Conservation (phyloP, 2,888 invertebrate genomes). For the Crematogaster levior region DNA sequence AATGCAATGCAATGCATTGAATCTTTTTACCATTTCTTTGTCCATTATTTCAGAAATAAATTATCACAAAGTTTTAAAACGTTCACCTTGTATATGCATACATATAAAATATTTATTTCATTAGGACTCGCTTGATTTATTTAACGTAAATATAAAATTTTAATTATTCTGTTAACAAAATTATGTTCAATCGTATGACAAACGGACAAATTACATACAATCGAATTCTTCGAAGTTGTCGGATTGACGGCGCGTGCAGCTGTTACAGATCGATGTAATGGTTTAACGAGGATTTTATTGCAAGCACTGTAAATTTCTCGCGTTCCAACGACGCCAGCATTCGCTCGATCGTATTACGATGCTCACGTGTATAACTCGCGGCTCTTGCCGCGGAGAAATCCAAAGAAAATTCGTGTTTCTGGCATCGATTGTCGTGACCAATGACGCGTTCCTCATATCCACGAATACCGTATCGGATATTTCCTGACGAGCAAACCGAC, state of each 20-base stretch:
- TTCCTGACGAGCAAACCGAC: slow-evolving; percentile 48
- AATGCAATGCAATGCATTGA: no score
- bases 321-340: slow-evolving; percentile 31
- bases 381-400: slow-evolving; percentile 35
- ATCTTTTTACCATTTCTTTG: no score
- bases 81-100: neutral
- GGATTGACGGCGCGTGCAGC: slow-evolving; percentile 8
- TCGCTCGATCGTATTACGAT: neutral
- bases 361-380: slow-evolving; percentile 10
- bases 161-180: neutral
- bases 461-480: slow-evolving; percentile 55
- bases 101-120: neutral
- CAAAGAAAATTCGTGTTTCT: slow-evolving; percentile 52
- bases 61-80: no score
- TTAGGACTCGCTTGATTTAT: neutral
- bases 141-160: neutral
- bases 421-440: slow-evolving; percentile 49
- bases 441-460: slow-evolving; percentile 58
- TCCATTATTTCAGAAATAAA: no score
- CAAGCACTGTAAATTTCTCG: slow-evolving; percentile 54
- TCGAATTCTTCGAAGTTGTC: slow-evolving; percentile 11
- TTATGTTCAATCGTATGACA: neutral
- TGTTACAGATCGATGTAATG: slow-evolving; percentile 49
- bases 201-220: neutral
- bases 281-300: slow-evolving; percentile 65